Base-by-base conservation (phyloP, 1,140 invertebrate species). In the Bombus balteatus region DNA sequence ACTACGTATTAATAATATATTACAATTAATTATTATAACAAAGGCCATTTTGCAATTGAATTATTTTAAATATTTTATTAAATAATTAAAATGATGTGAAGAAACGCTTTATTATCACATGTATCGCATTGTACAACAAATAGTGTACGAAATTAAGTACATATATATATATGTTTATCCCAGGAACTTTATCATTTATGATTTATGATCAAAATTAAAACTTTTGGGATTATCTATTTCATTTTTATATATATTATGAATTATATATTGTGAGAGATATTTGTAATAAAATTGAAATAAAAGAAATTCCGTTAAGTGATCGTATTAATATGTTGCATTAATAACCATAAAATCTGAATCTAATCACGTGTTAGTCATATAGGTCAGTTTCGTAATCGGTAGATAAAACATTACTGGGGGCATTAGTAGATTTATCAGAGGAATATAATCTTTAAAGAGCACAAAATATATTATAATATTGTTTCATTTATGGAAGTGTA, bases 321-420 rank as follows among this genome's bases (percentile, higher is more conserved):
- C 15, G 4, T 8, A 43, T 32, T 28, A 34, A 12, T 68, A 68
- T 22, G 57, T 71, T 12, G 1, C 15, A 43, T 34, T 53, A 34
- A 83, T n/a, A 66, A 37, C 9, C 12, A 39, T 15, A 66, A 76
- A 39, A 39, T 41, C 62, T 39, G 2, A 43, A 66, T 53, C 78
- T 41, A 57, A n/a, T 84, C 32, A 78, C 8, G 13, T 18, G 66
- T 43, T n/a, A 72, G 3, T 10, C 6, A 1, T 32, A 13, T 39
- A 79, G n/a, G 6, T 6, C 28, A 37, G 66, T 85, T 80, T 71
- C 37, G 47, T 72, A 85, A 85, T 34, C 9, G 2, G 0, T 25
- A 72, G 83, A 80, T 80, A 80, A 79, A 25, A 22, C 66, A 25
- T 80, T 43, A 75, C 66, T 22, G 83, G 75, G 76, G 83, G 32